phyloP scores from a whole-genome alignment of 2,797 vertebrate species.

The Naso thynnoides region DNA sequence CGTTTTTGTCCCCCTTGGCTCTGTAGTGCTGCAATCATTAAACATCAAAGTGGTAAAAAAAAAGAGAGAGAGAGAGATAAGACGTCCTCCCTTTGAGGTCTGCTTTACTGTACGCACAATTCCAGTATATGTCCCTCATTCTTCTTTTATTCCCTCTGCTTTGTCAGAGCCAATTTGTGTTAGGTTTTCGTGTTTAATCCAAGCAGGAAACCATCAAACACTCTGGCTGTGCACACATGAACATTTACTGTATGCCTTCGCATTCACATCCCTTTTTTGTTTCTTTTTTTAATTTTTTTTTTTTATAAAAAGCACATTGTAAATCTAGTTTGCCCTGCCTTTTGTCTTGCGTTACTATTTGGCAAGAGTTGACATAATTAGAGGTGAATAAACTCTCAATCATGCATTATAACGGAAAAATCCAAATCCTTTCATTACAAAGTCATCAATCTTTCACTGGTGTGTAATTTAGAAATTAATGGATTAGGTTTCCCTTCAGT shows the following conservation, averaged over 20 bases:
- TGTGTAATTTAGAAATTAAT: neutral
- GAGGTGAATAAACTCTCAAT: neutral
- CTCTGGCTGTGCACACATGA: neutral
- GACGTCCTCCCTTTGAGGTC: conserved; percentile 40
- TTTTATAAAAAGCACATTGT: neutral
- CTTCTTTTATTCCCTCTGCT: conserved; percentile 27
- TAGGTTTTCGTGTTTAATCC: conserved; percentile 2
- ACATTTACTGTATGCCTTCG: neutral
- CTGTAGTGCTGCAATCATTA: conserved; percentile 32
- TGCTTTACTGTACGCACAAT: conserved; percentile 28
- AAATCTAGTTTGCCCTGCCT: neutral
- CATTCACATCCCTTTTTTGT: neutral
- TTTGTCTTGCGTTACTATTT: conserved; percentile 3
- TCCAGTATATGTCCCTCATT: conserved; percentile 7
- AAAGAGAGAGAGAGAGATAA: too few species aligned
- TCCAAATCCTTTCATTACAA: neutral
- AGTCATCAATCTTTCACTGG: neutral
- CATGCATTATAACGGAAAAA: neutral
- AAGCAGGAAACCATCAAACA: conserved; percentile 2
- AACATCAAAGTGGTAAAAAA: conserved; percentile 55
- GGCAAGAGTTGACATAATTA: neutral
- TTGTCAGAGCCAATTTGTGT: conserved; percentile 10
- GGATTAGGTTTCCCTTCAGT: conserved; percentile 3
- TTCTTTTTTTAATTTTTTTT: neutral
- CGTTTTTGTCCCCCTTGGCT: conserved; percentile 13